phyloP scores from a whole-genome alignment of 2,113 vertebrate species.

The Triplophysa dalaica region DNA sequence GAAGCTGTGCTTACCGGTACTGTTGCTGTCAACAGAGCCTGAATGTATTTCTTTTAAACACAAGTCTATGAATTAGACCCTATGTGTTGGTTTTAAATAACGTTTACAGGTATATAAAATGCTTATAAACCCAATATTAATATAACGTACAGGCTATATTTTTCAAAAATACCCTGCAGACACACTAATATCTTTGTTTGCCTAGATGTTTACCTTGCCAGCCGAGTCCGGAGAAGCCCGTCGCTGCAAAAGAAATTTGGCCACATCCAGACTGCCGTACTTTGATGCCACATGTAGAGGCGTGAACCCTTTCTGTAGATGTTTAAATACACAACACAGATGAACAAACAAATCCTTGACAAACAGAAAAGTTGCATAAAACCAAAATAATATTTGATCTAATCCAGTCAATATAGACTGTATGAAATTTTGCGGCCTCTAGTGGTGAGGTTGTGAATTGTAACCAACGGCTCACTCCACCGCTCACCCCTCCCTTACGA shows the following conservation, averaged over 20 bases:
- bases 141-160: too few relatives aligned
- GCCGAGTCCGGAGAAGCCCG: slow-evolving; percentile 84
- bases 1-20: slow-evolving; percentile 58
- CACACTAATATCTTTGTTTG: too few relatives aligned
- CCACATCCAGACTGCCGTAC: slow-evolving; percentile 94
- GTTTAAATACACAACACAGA: slow-evolving; percentile 2
- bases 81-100: not conserved
- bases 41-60: slow-evolving; percentile 52
- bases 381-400: too few relatives aligned
- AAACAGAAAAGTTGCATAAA: not conserved
- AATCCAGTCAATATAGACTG: too few relatives aligned
- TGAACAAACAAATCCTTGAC: slow-evolving; percentile 12
- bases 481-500: too few relatives aligned
- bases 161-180: too few relatives aligned
- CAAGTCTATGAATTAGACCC: slow-evolving; percentile 35
- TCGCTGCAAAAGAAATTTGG: slow-evolving; percentile 90
- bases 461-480: too few relatives aligned
- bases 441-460: too few relatives aligned
- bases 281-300: slow-evolving; percentile 94
- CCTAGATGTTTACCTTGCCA: slow-evolving; percentile 82
- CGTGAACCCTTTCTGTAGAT: slow-evolving; percentile 95
- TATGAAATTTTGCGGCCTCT: too few relatives aligned
- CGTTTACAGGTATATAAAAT: too few relatives aligned
- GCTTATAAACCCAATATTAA: too few relatives aligned
- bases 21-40: slow-evolving; percentile 59